Evolutionary conservation across 2,888 invertebrate genomes (phyloP).

Genomic region (Thereva unica): DNA sequence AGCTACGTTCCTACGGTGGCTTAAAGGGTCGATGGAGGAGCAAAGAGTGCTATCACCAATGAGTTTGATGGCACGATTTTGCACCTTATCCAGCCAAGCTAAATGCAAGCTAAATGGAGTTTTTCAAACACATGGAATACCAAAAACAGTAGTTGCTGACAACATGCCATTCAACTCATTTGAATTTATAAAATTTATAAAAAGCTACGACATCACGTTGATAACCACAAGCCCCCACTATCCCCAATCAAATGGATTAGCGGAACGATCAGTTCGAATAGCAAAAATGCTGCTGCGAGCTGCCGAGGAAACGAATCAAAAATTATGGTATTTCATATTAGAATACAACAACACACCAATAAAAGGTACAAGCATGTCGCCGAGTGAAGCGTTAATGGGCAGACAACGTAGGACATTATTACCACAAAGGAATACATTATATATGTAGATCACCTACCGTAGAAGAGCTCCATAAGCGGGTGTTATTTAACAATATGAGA

Average conservation of each 20-base stretch:
- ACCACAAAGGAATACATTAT: no score
- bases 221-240: constrained; percentile 27
- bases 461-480: no score
- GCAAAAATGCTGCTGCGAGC: no score
- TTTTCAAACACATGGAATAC: constrained; percentile 42
- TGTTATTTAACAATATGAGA: no score
- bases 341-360: constrained; percentile 26
- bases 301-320: no score
- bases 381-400: constrained; percentile 7
- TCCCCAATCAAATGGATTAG: constrained; percentile 28
- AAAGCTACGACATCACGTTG: constrained; percentile 13
- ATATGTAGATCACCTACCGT: no score
- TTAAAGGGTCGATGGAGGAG: no score
- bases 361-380: constrained; percentile 1
- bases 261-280: constrained; percentile 17
- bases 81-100: constrained; percentile 32
- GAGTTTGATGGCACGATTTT: no score
- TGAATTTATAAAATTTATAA: constrained; percentile 12
- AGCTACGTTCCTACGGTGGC: no score
- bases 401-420: constrained; percentile 13
- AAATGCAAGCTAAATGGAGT: constrained; percentile 39
- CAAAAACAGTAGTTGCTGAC: constrained; percentile 39
- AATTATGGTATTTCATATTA: constrained; percentile 17
- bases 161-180: constrained; percentile 31
- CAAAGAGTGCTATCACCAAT: no score